Conservation (phyloP, 1,140 invertebrate species). For the Formica selysi region DNA sequence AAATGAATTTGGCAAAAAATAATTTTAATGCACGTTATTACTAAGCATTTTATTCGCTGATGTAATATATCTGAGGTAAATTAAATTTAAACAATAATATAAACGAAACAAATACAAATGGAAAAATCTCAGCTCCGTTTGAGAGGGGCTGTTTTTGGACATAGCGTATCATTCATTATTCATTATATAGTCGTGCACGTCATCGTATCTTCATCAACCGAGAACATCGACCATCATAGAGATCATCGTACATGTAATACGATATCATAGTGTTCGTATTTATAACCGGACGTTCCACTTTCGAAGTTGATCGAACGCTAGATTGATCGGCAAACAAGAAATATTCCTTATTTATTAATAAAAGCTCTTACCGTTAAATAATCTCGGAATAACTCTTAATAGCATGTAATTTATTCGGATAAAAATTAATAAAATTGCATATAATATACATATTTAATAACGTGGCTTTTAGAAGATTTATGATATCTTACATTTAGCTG, state of each 20-base stretch:
- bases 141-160: not conserved
- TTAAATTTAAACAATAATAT: constrained; percentile 30
- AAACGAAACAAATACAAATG: not conserved
- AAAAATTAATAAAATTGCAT: constrained; percentile 4
- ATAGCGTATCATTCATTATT: constrained; percentile 20
- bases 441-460: not conserved
- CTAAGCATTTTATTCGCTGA: constrained; percentile 27
- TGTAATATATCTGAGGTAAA: not conserved
- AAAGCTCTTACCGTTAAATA: not conserved
- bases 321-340: constrained; percentile 21
- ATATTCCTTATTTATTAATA: constrained; percentile 5
- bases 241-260: constrained; percentile 55
- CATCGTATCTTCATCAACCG: constrained; percentile 44
- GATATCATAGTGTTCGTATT: constrained; percentile 63
- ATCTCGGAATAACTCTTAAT: not conserved
- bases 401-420: not conserved
- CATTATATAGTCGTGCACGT: constrained; percentile 63
- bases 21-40: constrained; percentile 7
- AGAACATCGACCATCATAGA: constrained; percentile 54
- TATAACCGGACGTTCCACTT: constrained; percentile 60
- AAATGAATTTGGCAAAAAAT: constrained; percentile 11
- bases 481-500: not conserved
- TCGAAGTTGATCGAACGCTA: constrained; percentile 60
- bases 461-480: not conserved
- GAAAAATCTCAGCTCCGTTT: constrained; percentile 15